Percentiles rank a stretch among this genome's conserved stretches.
phyloP scores from a whole-genome alignment of 2,797 vertebrate species.

The Lutjanus argentimaculatus region DNA sequence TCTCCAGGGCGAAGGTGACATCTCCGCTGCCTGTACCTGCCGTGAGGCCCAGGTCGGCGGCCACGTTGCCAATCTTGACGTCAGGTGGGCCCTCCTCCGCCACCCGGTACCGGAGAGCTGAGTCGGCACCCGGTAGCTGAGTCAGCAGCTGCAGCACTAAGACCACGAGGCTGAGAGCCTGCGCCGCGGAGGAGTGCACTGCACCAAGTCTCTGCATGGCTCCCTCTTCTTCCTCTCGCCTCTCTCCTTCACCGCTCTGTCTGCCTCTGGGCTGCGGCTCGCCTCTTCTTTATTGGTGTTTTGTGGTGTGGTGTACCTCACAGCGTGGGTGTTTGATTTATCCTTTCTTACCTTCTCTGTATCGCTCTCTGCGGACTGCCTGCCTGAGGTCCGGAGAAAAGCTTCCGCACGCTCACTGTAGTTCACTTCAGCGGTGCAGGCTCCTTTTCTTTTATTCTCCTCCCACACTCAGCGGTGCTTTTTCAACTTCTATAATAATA shows the following conservation, averaged over 20 bases:
- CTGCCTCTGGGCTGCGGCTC: constrained; percentile 40
- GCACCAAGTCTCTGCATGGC: constrained; percentile 87
- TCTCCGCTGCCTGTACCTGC: constrained; percentile 94
- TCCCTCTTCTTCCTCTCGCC: constrained; percentile 58
- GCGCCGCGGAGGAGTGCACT: constrained; percentile 83
- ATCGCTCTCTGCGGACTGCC: constrained; percentile 71
- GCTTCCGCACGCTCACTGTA: constrained; percentile 65
- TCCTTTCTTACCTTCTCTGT: constrained; percentile 56
- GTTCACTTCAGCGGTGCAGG: constrained; percentile 71
- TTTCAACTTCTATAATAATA: constrained; percentile 64
- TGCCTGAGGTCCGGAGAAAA: constrained; percentile 71
- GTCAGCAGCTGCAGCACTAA: constrained; percentile 91
- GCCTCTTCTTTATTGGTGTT: constrained; percentile 53
- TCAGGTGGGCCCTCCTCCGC: constrained; percentile 95
- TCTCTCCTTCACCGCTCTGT: constrained; percentile 36
- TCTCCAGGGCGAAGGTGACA: constrained; percentile 97
- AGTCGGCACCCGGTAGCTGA: constrained; percentile 90
- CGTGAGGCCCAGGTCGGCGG: constrained; percentile 93
- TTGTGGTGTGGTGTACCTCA: constrained; percentile 55
- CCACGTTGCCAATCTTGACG: constrained; percentile 96
- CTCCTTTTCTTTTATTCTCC: constrained; percentile 29
- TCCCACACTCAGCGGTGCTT: constrained; percentile 19
- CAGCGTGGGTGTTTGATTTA: constrained; percentile 76
- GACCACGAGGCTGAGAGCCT: constrained; percentile 85
- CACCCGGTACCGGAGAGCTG: constrained; percentile 94